phyloP scores from a whole-genome alignment of 2,113 vertebrate genomes.

The Anarrhichthys ocellatus region DNA sequence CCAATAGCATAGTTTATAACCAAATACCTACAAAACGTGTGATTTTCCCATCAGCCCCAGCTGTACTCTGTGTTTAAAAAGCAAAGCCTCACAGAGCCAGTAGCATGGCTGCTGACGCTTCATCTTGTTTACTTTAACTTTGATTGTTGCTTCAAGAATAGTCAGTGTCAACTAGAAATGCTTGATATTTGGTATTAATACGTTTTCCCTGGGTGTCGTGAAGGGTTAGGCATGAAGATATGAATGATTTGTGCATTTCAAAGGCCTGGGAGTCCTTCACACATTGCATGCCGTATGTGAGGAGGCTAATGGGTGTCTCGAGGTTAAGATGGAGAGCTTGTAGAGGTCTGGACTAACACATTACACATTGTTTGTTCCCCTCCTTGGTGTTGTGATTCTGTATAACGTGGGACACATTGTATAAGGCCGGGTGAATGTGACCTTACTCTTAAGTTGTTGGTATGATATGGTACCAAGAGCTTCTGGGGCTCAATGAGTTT shows the following conservation, averaged over 20 bases:
- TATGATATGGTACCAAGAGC: neutral
- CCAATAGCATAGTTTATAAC: neutral
- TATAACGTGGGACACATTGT: neutral
- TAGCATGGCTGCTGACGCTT: no score
- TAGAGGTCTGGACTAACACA: neutral
- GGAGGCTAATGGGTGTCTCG: neutral
- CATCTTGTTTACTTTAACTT: neutral
- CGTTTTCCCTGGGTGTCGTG: neutral
- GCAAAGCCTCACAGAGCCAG: no score
- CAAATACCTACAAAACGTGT: neutral
- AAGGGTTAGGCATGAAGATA: neutral
- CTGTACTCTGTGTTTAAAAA: neutral
- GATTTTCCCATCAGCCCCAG: neutral
- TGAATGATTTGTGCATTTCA: neutral
- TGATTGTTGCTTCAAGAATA: neutral
- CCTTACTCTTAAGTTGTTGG: neutral
- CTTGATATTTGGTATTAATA: neutral
- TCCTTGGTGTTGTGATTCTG: neutral
- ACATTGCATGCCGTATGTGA: neutral
- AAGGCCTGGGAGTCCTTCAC: neutral
- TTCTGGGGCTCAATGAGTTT: neutral
- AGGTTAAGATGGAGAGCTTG: neutral
- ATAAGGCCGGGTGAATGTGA: neutral
- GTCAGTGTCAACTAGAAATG: neutral
- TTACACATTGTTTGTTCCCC: neutral